phyloP scores from a whole-genome alignment of 2,113 vertebrate genomes.

The Camarhynchus parvulus region DNA sequence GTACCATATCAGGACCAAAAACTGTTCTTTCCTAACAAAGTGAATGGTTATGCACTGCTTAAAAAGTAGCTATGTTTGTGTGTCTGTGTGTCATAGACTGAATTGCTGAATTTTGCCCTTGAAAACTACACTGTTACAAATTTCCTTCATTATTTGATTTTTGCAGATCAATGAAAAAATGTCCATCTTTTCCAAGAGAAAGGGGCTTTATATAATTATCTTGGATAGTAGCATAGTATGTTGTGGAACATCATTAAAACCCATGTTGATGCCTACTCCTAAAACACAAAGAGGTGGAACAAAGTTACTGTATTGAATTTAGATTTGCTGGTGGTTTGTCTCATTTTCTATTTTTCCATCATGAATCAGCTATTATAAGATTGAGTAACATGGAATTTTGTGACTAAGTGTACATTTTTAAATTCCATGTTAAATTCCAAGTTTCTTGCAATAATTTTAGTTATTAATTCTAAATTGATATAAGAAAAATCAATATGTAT shows the following conservation, averaged over 20 bases:
- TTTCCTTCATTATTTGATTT: neutral
- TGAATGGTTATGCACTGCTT: neutral
- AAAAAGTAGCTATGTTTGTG: neutral
- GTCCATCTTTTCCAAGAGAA: neutral
- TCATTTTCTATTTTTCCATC: neutral
- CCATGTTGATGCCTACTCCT: neutral
- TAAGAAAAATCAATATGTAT: neutral
- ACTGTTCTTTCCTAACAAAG: neutral
- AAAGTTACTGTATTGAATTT: neutral
- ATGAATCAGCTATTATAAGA: neutral
- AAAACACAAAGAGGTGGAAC: neutral
- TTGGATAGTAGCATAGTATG: neutral
- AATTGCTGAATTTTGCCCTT: neutral
- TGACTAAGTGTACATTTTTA: neutral
- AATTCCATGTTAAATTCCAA: neutral
- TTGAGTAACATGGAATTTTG: neutral
- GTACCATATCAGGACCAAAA: neutral
- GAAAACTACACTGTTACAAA: neutral
- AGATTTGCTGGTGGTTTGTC: neutral
- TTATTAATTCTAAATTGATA: neutral
- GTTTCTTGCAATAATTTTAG: slow-evolving; percentile 23
- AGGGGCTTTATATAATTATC: neutral
- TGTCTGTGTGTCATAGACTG: neutral
- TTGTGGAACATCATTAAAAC: neutral
- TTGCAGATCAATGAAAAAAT: neutral